Percentiles rank a stretch among this genome's conserved stretches.
phyloP scores from a whole-genome alignment of 2,797 vertebrate species.

The Tragopan temminckii region DNA sequence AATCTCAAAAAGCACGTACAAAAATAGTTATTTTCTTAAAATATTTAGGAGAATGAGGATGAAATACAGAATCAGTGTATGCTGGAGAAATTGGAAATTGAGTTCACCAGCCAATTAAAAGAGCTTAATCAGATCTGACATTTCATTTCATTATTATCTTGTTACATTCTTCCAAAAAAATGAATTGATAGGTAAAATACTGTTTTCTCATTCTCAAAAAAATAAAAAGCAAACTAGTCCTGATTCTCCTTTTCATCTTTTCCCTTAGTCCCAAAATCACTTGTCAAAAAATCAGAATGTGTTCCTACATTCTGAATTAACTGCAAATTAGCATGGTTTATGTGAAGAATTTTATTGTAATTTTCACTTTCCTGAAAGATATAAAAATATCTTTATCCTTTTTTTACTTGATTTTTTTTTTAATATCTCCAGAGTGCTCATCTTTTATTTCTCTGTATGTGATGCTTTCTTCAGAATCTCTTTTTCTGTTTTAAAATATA shows the following conservation, averaged over 20 bases:
- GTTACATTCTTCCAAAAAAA: constrained; percentile 67
- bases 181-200: constrained; percentile 63
- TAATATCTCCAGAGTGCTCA: neutral
- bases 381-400: neutral
- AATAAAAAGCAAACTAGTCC: constrained; percentile 15
- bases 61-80: constrained; percentile 59
- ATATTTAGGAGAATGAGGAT: constrained; percentile 64
- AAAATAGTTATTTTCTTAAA: constrained; percentile 63
- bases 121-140: constrained; percentile 76
- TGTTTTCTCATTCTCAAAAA: constrained; percentile 72
- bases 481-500: constrained; percentile 46
- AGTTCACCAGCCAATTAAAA: constrained; percentile 73
- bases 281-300: neutral
- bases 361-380: neutral
- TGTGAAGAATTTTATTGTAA: constrained; percentile 6
- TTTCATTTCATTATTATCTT: constrained; percentile 79
- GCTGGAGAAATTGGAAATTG: constrained; percentile 73
- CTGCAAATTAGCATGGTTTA: neutral
- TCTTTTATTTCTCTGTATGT: neutral
- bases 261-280: neutral
- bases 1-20: constrained; percentile 33
- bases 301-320: neutral
- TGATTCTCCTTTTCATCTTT: constrained; percentile 30
- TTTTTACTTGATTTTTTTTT: constrained; percentile 19
- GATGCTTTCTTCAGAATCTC: neutral